phyloP scores from a whole-genome alignment of 2,797 vertebrate species.

The Oceanodroma leucorhoa region DNA sequence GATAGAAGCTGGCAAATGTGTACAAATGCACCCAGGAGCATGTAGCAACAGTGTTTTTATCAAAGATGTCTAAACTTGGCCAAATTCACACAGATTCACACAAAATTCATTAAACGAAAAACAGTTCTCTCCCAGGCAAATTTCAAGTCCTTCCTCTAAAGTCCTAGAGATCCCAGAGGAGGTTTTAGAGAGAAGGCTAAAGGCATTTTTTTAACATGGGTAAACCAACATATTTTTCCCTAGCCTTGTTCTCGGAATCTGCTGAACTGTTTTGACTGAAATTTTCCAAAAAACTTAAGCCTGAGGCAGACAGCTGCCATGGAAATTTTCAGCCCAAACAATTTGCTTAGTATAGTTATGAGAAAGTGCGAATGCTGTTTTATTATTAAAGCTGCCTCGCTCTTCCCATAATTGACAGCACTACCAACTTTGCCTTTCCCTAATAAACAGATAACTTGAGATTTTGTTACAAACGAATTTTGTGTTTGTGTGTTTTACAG shows the following conservation, averaged over 20 bases:
- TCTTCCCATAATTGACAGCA: constrained; percentile 36
- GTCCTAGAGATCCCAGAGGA: background rate
- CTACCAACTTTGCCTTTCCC: background rate
- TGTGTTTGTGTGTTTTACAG: background rate
- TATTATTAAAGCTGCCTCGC: constrained; percentile 44
- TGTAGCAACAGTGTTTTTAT: background rate
- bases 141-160: constrained; percentile 22
- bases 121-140: background rate
- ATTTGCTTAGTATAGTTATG: constrained; percentile 60
- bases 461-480: constrained; percentile 37
- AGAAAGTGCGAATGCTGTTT: constrained; percentile 30
- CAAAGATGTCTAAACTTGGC: background rate
- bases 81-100: background rate
- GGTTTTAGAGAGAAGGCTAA: constrained; percentile 10
- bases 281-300: constrained; percentile 54
- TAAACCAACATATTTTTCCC: constrained; percentile 54
- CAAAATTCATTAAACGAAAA: constrained; percentile 18
- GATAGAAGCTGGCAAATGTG: background rate
- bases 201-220: background rate
- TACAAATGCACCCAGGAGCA: background rate
- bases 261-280: constrained; percentile 64
- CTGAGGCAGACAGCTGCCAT: constrained; percentile 64
- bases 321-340: constrained; percentile 65
- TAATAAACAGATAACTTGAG: constrained; percentile 44
- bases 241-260: constrained; percentile 56